Evolutionary conservation across 2,888 invertebrate species (phyloP), one percentile per base, ranked within the genome.

Genomic region (Alentia gelatinosa): DNA sequence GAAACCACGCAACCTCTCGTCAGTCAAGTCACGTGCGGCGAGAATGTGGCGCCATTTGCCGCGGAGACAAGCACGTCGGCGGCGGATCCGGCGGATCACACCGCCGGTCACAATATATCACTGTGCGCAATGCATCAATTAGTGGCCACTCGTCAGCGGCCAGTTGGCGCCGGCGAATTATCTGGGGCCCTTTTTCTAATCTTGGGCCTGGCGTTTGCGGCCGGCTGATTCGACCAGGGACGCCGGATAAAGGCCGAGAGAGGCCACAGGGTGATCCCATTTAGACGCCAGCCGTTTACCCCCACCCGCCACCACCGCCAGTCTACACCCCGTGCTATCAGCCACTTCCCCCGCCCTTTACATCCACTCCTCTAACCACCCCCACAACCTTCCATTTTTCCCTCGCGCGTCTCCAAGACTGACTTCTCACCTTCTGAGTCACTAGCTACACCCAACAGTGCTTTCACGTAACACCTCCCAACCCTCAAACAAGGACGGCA

Each of bases 111-210:
- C 68, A 30, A 68, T 68, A 68, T 68, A 68, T 68, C 68, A 68
- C 68, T 68, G 68, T 15, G 68, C 68, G 68, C 68, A 68, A 68
- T 68, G 68, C 68, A 68, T 68, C 68, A 68, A 68, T 68, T 68
- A 68, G 68, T 68, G 30, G 30, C 12, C 68, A 26, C 33, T 68
- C 68, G 68, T 68, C 68, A 68, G 30, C 30, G 26, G 30, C n/a
- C n/a, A 30, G 68, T 30, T 68, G 68, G 68, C 56, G 26, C 26
- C 30, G 15, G 68, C 23, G 33, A 68, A 68, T 68, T 68, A 68
- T 68, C 30, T 26, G 30, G 68, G 68, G 68, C 30, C 68, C 30
- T 68, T 68, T 68, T 30, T 68, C 68, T 68, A 68, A 68, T 68
- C 68, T 68, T 26, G 12, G 1, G 33, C 26, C 68, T 26, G 30